Percentiles rank a stretch among this genome's conserved stretches.
These are phyloP conservation scores for Silurus aristotelis DNA, from an alignment of 2,797 vertebrate species.

Conservation along the genomic window DNA sequence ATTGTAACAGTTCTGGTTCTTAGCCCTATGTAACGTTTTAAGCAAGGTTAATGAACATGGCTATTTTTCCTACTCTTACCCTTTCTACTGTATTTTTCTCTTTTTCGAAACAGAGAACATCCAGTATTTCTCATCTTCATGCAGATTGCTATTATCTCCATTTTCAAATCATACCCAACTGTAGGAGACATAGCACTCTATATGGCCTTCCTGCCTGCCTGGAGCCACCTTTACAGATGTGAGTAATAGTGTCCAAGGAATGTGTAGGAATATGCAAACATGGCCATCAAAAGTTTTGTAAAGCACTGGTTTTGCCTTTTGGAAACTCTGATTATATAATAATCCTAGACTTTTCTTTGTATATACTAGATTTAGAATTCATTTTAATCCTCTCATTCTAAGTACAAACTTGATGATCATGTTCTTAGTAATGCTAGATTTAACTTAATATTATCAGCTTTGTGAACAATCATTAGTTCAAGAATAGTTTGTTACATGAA, in stretches of 20 bases:
- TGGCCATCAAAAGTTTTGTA: not conserved
- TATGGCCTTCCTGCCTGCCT: slow-evolving; percentile 93
- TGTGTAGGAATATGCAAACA: not conserved
- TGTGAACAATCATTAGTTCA: not conserved
- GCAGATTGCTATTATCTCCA: slow-evolving; percentile 92
- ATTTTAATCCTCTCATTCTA: not conserved
- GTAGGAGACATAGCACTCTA: slow-evolving; percentile 93
- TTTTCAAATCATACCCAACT: slow-evolving; percentile 98
- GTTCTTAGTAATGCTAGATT: not conserved
- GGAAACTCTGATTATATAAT: not conserved
- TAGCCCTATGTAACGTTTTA: not conserved
- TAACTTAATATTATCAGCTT: not conserved
- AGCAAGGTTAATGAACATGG: not conserved
- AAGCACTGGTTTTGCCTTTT: not conserved
- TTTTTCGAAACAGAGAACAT: slow-evolving; percentile 81
- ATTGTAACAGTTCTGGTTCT: not conserved
- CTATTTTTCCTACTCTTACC: not conserved
- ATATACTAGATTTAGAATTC: not conserved
- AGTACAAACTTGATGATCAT: not conserved
- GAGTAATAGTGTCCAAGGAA: slow-evolving; percentile 63
- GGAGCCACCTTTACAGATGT: slow-evolving; percentile 96
- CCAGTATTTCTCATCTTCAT: slow-evolving; percentile 96
- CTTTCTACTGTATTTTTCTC: not conserved
- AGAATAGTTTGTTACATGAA: not conserved
- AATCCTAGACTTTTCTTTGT: not conserved